These are phyloP conservation scores for Eupithecia exiguata DNA, from an alignment of 2,888 invertebrate species.

Conservation along the genomic window DNA sequence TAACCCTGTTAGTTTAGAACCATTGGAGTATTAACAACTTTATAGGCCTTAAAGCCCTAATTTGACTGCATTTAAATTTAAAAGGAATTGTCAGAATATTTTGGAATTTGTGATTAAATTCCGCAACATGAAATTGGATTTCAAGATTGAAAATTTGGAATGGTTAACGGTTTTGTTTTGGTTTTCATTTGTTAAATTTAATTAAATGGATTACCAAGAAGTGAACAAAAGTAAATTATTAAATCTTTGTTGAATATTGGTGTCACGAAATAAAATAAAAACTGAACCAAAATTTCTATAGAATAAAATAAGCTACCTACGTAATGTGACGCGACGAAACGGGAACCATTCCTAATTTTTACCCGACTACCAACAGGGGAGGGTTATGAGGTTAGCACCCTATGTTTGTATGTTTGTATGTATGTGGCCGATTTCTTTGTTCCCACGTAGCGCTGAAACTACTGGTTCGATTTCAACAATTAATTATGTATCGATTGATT, in stretches of 20 bases:
- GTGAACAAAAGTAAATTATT: neutral
- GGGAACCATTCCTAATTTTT: too few species aligned
- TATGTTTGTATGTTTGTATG: too few species aligned
- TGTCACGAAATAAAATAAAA: too few species aligned
- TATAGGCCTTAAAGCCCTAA: slow-evolving; percentile 42
- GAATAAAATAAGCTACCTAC: too few species aligned
- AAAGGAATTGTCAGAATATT: slow-evolving; percentile 42
- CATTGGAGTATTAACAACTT: slow-evolving; percentile 48
- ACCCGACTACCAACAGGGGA: too few species aligned
- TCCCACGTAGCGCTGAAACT: too few species aligned
- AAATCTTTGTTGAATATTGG: neutral
- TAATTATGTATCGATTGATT: too few species aligned
- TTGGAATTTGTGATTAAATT: slow-evolving; percentile 46
- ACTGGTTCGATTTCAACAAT: too few species aligned
- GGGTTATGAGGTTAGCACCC: too few species aligned
- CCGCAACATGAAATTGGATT: slow-evolving; percentile 43
- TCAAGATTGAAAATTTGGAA: slow-evolving; percentile 41
- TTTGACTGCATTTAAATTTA: slow-evolving; percentile 44
- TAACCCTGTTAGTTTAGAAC: slow-evolving; percentile 41
- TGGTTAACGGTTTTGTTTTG: slow-evolving; percentile 24
- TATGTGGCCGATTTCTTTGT: too few species aligned
- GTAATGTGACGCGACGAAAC: too few species aligned
- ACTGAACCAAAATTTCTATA: too few species aligned
- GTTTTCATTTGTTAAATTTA: slow-evolving; percentile 4
- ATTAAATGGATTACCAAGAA: neutral